phyloP scores from a whole-genome alignment of 1,140 invertebrate genomes.

The Elysia chlorotica region DNA sequence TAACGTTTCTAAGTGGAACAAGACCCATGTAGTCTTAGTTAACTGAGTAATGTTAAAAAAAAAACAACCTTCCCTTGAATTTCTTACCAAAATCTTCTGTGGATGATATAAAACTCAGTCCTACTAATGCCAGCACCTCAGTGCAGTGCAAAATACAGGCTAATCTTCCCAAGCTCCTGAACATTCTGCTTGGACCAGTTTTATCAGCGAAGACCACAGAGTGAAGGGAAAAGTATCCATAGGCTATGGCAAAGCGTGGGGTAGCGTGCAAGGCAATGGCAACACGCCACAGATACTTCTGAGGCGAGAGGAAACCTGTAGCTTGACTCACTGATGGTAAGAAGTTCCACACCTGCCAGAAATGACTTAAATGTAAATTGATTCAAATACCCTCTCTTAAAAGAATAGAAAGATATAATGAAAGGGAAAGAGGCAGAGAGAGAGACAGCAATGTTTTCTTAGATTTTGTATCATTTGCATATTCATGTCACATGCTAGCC shows the following conservation, averaged over 20 bases:
- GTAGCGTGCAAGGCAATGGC: constrained; percentile 87
- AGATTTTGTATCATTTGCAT: too few species aligned
- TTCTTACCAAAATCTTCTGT: constrained; percentile 81
- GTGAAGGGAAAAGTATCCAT: constrained; percentile 74
- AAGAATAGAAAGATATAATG: too few species aligned
- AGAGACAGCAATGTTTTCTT: too few species aligned
- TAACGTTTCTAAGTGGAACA: neutral
- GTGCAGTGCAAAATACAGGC: constrained; percentile 76
- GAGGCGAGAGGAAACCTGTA: constrained; percentile 88
- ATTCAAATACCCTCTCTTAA: too few species aligned
- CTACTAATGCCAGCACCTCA: constrained; percentile 82
- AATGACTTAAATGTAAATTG: too few species aligned
- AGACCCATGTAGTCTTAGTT: neutral
- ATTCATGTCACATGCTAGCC: too few species aligned
- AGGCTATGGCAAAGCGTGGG: constrained; percentile 78
- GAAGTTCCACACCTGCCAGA: constrained; percentile 84
- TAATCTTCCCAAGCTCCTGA: constrained; percentile 67
- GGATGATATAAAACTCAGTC: constrained; percentile 87
- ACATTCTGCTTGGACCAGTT: constrained; percentile 64
- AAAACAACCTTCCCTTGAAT: neutral
- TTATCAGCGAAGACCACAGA: constrained; percentile 60
- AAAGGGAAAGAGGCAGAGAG: too few species aligned
- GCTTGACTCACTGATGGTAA: constrained; percentile 93
- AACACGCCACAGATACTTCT: constrained; percentile 89
- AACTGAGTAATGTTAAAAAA: neutral